Evolutionary conservation across 2,888 invertebrate genomes (phyloP).

Genomic region (Dendrolimus pini): DNA sequence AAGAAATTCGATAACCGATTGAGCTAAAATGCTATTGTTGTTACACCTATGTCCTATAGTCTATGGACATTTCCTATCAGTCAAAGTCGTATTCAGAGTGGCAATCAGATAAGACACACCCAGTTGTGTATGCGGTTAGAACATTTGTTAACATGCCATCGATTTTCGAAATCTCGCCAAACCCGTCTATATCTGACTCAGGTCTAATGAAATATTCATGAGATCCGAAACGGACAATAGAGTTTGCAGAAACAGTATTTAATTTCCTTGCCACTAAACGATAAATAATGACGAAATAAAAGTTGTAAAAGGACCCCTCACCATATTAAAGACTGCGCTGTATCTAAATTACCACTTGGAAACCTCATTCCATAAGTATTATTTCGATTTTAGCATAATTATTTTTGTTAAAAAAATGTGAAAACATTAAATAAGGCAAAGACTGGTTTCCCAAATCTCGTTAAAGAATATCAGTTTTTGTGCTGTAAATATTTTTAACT

Average conservation of each 20-base stretch:
- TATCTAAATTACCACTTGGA: slow-evolving; percentile 1
- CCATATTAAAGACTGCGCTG: slow-evolving; percentile 1
- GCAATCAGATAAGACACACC: slow-evolving; percentile 17
- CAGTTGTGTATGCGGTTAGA: slow-evolving; percentile 2
- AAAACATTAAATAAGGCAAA: too few relatives aligned
- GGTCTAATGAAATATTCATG: slow-evolving; percentile 62
- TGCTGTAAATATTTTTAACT: too few relatives aligned
- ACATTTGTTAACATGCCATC: slow-evolving; percentile 33
- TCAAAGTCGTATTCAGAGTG: slow-evolving; percentile 23
- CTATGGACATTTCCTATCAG: slow-evolving; percentile 18
- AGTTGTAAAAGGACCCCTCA: slow-evolving; percentile 11
- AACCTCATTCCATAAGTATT: not conserved
- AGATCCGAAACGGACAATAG: slow-evolving; percentile 53
- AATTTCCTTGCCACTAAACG: slow-evolving; percentile 28
- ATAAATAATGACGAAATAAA: slow-evolving; percentile 33
- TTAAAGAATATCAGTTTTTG: too few relatives aligned
- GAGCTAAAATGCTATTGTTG: not conserved
- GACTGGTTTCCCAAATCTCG: too few relatives aligned
- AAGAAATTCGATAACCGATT: too few relatives aligned
- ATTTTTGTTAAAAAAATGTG: too few relatives aligned
- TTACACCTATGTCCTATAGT: not conserved
- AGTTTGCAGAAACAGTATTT: slow-evolving; percentile 49
- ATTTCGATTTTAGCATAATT: too few relatives aligned
- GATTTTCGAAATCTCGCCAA: slow-evolving; percentile 61
- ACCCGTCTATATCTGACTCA: slow-evolving; percentile 53